Base-by-base conservation (phyloP, 2,888 invertebrate genomes). In the Pterostichus madidus region DNA sequence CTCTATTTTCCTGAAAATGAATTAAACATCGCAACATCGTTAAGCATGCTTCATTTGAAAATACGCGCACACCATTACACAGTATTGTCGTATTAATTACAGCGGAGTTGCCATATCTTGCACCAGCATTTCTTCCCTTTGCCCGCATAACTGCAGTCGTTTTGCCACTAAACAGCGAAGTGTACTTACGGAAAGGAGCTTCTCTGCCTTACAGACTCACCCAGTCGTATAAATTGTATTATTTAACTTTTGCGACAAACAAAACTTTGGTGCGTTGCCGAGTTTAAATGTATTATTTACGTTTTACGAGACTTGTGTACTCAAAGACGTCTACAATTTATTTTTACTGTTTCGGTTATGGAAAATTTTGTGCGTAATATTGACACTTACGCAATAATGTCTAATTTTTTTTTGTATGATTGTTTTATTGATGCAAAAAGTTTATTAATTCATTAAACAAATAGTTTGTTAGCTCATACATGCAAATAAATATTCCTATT, bases 211-310 rank as follows among this genome's bases (percentile, higher is more conserved):
- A 15, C 52, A n/a, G 52, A 80, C 53, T 49, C 71, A 53, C 15
- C 52, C 32, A 71, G 32, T 32, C 52, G 80, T 53, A 80, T 80
- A 80, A 80, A 80, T 80, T 68, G 80, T 80, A 59, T 80, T 80
- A 80, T 80, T 80, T 80, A 80, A 80, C 80, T 80, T 80, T 53
- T 53, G 71, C 52, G 44, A 80, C 80, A 80, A 80, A 79, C 79
- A 79, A 79, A 79, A 53, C 71, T 80, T 71, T 71, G 49, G 71
- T 35, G 49, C 35, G 52, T 53, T 15, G 49, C 56, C 35, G 44
- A 80, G 52, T 80, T 80, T 80, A 80, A 80, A 80, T 80, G 71
- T 71, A 80, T 80, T 80, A 80, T 80, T 80, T 71, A 31, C 71
- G 71, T 80, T 80, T 80, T 80, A 68, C 80, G 53, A 52, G 39